A percentile compares a stretch with the other conserved stretches of the same genome.
These are phyloP conservation scores for Pinctada fucata DNA, from an alignment of 2,888 invertebrate genomes.

Conservation along the genomic window DNA sequence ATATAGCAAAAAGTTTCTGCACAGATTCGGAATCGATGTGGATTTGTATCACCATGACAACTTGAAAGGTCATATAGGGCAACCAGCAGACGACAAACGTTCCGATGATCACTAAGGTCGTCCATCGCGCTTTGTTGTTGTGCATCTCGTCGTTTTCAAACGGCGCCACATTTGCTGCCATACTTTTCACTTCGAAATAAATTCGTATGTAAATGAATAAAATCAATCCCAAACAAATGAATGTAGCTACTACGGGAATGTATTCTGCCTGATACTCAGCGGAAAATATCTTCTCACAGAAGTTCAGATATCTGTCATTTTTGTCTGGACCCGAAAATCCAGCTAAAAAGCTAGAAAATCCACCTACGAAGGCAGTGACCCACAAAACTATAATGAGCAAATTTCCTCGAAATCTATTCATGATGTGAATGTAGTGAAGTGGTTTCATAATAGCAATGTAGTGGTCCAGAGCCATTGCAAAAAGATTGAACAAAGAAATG, in stretches of 20 bases:
- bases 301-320: conserved; percentile 53
- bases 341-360: conserved; percentile 55
- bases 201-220: conserved; percentile 62
- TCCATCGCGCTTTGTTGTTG: conserved; percentile 64
- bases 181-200: conserved; percentile 55
- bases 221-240: conserved; percentile 61
- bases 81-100: conserved; percentile 68
- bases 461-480: conserved; percentile 66
- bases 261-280: conserved; percentile 65
- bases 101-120: conserved; percentile 66
- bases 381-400: conserved; percentile 57
- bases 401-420: conserved; percentile 51
- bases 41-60: conserved; percentile 54
- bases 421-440: conserved; percentile 51
- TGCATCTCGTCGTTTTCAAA: conserved; percentile 52
- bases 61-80: conserved; percentile 63
- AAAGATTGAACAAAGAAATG: conserved; percentile 62
- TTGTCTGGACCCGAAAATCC: conserved; percentile 34
- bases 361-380: conserved; percentile 55
- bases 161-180: conserved; percentile 40
- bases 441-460: conserved; percentile 65
- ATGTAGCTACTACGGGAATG: conserved; percentile 57
- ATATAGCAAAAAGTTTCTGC: conserved; percentile 42
- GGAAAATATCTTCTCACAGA: conserved; percentile 64
- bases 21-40: conserved; percentile 46